These are phyloP conservation scores for Drepanosiphum platanoidis DNA, from an alignment of 2,888 invertebrate species.

Conservation along the genomic window DNA sequence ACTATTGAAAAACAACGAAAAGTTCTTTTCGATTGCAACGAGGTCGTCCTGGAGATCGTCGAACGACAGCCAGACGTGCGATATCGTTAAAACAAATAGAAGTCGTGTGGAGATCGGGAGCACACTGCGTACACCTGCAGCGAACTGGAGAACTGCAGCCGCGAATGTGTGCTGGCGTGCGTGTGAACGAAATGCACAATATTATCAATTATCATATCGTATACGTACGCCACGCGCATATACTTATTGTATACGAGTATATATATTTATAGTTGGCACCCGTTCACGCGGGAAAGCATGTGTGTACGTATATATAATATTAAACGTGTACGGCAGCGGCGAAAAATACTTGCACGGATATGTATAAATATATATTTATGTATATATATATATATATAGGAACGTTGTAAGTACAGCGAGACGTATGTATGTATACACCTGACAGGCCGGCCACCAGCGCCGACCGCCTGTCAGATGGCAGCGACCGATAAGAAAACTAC, in stretches of 20 bases:
- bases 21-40: too few relatives aligned
- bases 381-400: too few relatives aligned
- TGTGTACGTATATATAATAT: background rate
- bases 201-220: too few relatives aligned
- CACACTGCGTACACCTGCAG: too few relatives aligned
- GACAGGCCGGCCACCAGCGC: slow-evolving; percentile 54
- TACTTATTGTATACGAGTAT: background rate
- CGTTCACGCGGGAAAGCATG: background rate
- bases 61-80: too few relatives aligned
- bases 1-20: too few relatives aligned
- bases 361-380: too few relatives aligned
- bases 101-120: too few relatives aligned
- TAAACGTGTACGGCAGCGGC: background rate
- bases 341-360: slow-evolving; percentile 25
- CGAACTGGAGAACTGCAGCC: too few relatives aligned
- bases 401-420: background rate
- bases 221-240: background rate
- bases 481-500: slow-evolving; percentile 49
- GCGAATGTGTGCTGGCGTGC: background rate
- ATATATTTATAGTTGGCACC: slow-evolving; percentile 1
- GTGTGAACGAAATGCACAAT: too few relatives aligned
- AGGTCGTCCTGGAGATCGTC: too few relatives aligned
- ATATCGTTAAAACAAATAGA: too few relatives aligned
- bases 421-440: slow-evolving; percentile 5
- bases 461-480: slow-evolving; percentile 54